Base-by-base conservation (phyloP, 2,797 vertebrate genomes). In the Sebastes hubbsi region DNA sequence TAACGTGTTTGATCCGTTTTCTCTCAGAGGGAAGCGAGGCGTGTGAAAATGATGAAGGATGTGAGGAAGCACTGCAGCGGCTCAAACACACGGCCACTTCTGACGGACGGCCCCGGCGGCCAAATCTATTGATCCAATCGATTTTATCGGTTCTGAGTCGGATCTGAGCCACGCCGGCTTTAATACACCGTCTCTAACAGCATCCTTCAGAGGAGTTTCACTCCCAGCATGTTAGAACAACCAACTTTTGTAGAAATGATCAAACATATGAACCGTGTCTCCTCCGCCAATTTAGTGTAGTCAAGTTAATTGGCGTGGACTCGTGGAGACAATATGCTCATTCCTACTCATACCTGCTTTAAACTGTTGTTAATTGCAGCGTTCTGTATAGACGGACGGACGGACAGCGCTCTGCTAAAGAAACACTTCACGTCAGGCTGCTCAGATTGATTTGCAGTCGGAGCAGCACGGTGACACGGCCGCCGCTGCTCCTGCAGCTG, bases 401-500 rank as follows among this genome's bases (percentile, higher is more conserved):
- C 5, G 36, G 36, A 38, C 36, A 13, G 36, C 8, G 4, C 16
- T 60, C 38, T 32, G 24, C 64, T 62, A 24, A 22, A 20, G 36
- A 78, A 36, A 34, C 2, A 22, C 66, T 70, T 68, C 16, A 18
- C 1, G 14, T 62, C 69, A n/a, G 54, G 59, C 56, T 42, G 52
- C 77, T 84, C 34, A 5, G 13, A 49, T 60, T 83, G 34, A 83
- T 88, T 76, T 83, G 80, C 74, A 72, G 56, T 80, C 72, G 32
- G 36, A 73, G 77, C 76, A 75, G 60, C 30, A 60, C 55, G 75
- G 46, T 9, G 67, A 72, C 52, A 71, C 61, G 2, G 24, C 64
- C 11, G 2, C 20, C 4, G 36, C 36, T 52, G 29, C 61, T 72
- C 38, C 36, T 62, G 32, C 74, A 70, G 68, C 30, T 74, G 73